A percentile compares a stretch with the other conserved stretches of the same genome.
These are phyloP conservation scores for Hucho hucho DNA, from an alignment of 2,113 vertebrate species.

Conservation along the genomic window DNA sequence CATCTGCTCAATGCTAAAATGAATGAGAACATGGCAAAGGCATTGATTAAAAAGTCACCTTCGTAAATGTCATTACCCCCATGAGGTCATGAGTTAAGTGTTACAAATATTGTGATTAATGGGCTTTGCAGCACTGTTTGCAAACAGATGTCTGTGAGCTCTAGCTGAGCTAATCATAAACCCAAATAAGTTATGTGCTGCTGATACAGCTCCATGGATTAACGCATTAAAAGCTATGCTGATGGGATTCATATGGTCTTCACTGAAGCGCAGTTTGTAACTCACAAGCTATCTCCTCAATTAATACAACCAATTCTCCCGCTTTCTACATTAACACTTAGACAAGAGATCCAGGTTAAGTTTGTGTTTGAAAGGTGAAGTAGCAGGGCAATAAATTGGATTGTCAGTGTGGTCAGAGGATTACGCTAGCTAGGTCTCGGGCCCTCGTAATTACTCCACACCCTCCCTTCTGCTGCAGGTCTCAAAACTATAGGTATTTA, in stretches of 20 bases:
- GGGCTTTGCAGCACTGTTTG: neutral
- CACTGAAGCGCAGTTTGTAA: neutral
- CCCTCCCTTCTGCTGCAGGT: neutral
- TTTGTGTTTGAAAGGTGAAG: constrained; percentile 36
- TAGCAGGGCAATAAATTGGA: constrained; percentile 58
- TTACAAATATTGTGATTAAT: constrained; percentile 16
- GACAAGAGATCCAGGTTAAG: constrained; percentile 13
- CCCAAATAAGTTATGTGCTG: neutral
- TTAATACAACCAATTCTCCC: neutral
- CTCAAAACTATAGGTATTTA: constrained; percentile 26
- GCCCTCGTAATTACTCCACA: constrained; percentile 43
- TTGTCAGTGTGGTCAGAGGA: constrained; percentile 59
- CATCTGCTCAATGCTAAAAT: constrained; percentile 63
- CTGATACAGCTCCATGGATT: neutral
- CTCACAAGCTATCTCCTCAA: neutral
- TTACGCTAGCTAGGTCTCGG: constrained; percentile 32
- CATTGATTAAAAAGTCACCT: constrained; percentile 39
- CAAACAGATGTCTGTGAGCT: neutral
- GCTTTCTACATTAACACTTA: neutral
- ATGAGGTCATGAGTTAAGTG: constrained; percentile 16
- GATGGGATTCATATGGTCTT: neutral
- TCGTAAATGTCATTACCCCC: constrained; percentile 23
- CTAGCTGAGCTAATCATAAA: neutral
- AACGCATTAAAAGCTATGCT: neutral
- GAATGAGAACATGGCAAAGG: constrained; percentile 38